phyloP scores from a whole-genome alignment of 1,140 invertebrate genomes.

The Spodoptera frugiperda region DNA sequence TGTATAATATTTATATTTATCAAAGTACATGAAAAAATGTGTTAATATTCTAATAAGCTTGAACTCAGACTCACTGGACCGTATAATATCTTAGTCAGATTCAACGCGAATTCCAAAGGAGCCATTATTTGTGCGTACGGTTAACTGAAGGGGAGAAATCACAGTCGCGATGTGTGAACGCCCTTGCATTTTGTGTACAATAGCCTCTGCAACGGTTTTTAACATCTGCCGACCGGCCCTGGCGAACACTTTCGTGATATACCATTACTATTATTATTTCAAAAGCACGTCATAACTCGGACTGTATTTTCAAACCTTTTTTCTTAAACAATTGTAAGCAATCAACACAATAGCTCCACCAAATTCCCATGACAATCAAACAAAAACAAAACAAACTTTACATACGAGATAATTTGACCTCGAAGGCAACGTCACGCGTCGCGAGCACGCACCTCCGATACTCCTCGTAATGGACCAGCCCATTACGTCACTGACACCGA shows the following conservation, averaged over 20 bases:
- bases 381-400: conserved; percentile 51
- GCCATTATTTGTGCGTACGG: conserved; percentile 21
- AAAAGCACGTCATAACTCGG: conserved; percentile 40
- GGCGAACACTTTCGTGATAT: conserved; percentile 43
- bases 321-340: conserved; percentile 46
- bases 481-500: conserved; percentile 78
- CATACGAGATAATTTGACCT: conserved; percentile 62
- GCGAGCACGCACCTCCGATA: conserved; percentile 65
- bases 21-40: no score
- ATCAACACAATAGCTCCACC: conserved; percentile 50
- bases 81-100: conserved; percentile 14
- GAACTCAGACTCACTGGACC: conserved; percentile 9
- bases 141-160: conserved; percentile 71
- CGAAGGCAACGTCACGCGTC: conserved; percentile 70
- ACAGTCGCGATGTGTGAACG: conserved; percentile 59
- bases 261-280: conserved; percentile 59
- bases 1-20: no score
- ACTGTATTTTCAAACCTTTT: conserved; percentile 39
- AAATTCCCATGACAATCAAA: conserved; percentile 65
- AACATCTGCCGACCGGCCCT: conserved; percentile 73
- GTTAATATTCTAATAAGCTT: no score
- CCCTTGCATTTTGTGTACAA: conserved; percentile 71
- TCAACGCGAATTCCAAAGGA: not conserved
- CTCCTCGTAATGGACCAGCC: conserved; percentile 71
- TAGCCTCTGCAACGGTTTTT: conserved; percentile 82